Evolutionary conservation across 2,113 vertebrate species (phyloP).

Genomic region (Chitala chitala): DNA sequence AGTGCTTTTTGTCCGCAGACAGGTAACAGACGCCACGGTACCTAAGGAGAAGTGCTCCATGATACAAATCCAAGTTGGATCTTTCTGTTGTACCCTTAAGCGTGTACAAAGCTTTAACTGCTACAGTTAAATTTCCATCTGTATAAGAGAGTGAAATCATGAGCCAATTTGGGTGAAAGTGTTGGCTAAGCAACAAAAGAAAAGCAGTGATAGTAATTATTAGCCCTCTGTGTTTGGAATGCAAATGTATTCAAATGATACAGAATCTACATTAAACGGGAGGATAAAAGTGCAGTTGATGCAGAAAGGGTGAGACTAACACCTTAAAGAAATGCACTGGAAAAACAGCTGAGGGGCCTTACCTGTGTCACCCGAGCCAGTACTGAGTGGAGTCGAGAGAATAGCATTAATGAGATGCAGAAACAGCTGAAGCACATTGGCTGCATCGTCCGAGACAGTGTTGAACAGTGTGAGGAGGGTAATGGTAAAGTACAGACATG

Average conservation of each 20-base stretch:
- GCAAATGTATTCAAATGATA: constrained; percentile 43
- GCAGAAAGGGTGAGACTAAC: constrained; percentile 61
- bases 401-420: too few relatives aligned
- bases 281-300: too few relatives aligned
- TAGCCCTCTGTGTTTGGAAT: constrained; percentile 35
- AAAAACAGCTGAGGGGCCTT: constrained; percentile 33
- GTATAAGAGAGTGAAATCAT: background rate
- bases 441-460: constrained; percentile 55
- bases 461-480: too few relatives aligned
- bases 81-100: too few relatives aligned
- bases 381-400: too few relatives aligned
- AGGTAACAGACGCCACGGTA: too few relatives aligned
- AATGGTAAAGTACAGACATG: too few relatives aligned
- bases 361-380: constrained; percentile 4
- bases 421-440: constrained; percentile 62
- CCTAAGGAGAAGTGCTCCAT: too few relatives aligned
- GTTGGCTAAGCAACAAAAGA: background rate
- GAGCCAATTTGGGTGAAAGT: background rate
- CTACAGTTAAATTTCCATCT: background rate
- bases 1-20: too few relatives aligned
- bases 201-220: background rate
- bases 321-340: constrained; percentile 68
- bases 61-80: too few relatives aligned
- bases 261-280: constrained; percentile 51
- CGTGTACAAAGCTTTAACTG: background rate